Conservation (phyloP, 1,140 invertebrate species). For the Drosophila leontia region DNA sequence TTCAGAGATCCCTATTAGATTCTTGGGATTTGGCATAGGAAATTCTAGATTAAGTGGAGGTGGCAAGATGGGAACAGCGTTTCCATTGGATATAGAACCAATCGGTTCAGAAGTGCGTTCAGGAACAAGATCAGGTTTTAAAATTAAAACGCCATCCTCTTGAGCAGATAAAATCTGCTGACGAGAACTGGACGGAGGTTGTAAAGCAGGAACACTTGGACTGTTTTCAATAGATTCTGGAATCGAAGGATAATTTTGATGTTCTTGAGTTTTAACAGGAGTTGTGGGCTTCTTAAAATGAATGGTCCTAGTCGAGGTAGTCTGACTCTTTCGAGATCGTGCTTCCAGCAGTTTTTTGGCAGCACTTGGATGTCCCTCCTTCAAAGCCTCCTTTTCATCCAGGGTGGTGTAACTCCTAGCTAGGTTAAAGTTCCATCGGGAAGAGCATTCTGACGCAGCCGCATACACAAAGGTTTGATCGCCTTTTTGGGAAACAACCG, state of each 20-base stretch:
- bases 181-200: background rate
- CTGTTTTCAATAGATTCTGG: no score
- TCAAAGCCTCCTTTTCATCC: constrained; percentile 1
- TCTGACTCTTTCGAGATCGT: background rate
- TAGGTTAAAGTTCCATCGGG: background rate
- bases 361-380: background rate
- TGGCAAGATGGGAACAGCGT: background rate
- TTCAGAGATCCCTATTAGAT: background rate
- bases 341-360: background rate
- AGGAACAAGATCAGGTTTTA: no score
- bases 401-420: background rate
- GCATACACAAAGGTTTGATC: background rate
- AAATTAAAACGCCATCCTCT: no score
- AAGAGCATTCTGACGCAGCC: background rate
- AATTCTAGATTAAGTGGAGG: no score
- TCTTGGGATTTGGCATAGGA: background rate
- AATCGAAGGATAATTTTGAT: background rate
- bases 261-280: no score
- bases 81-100: background rate
- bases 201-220: no score
- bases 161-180: background rate
- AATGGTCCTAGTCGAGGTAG: no score
- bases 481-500: background rate
- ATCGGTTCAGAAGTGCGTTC: no score
- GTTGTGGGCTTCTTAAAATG: background rate